Percentiles rank a stretch among this genome's conserved stretches.
Evolutionary conservation across 2,797 vertebrate species (phyloP).

Genomic region (Champsocephalus esox): DNA sequence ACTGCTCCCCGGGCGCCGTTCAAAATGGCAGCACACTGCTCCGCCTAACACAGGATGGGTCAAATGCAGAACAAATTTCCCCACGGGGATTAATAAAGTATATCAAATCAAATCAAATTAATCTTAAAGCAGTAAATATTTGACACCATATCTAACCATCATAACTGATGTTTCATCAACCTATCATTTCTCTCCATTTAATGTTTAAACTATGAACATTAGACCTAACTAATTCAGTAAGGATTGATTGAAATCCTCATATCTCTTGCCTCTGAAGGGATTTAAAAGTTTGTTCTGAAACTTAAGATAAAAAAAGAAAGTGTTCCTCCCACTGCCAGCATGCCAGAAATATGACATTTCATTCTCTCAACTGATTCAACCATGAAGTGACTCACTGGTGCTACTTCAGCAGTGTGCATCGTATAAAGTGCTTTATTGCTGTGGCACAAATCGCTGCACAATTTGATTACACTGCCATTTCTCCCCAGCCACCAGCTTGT

Average conservation of each 20-base stretch:
- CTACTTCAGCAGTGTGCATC: slow-evolving; percentile 35
- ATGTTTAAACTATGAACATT: background rate
- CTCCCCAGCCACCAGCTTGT: background rate
- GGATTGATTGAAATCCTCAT: background rate
- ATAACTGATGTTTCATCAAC: background rate
- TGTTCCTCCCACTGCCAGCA: background rate
- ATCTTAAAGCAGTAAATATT: slow-evolving; percentile 7
- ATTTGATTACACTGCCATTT: slow-evolving; percentile 29
- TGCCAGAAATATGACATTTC: slow-evolving; percentile 22
- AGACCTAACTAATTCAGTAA: background rate
- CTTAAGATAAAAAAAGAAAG: background rate
- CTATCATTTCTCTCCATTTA: background rate
- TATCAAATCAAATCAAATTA: background rate
- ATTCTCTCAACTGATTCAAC: slow-evolving; percentile 29
- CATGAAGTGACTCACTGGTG: slow-evolving; percentile 39
- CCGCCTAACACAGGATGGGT: too few relatives aligned
- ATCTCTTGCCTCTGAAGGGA: background rate
- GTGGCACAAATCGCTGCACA: slow-evolving; percentile 26
- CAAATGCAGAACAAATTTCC: too few relatives aligned
- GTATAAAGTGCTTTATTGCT: slow-evolving; percentile 16
- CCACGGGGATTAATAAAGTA: too few relatives aligned
- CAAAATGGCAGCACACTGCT: too few relatives aligned
- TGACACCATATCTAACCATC: background rate
- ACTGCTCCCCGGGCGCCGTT: too few relatives aligned
- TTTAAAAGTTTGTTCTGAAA: slow-evolving; percentile 32